Evolutionary conservation across 2,113 vertebrate species (phyloP).

Genomic region (Otolemur garnettii): DNA sequence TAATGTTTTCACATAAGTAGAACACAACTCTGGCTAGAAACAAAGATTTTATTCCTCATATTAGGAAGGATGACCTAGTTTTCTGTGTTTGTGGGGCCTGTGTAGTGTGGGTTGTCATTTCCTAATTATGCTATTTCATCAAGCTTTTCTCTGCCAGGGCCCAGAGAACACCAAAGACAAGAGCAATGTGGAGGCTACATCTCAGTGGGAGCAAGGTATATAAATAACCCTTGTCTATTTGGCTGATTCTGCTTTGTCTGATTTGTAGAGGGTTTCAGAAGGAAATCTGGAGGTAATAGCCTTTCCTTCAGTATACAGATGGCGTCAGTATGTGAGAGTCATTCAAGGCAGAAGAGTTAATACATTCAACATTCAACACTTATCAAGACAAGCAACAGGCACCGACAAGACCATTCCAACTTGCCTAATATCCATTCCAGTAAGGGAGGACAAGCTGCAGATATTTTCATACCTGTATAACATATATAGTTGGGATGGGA

Average conservation of each 20-base stretch:
- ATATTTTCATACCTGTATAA: neutral
- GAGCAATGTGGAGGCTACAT: neutral
- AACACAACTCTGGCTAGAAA: constrained; percentile 79
- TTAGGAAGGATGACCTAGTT: constrained; percentile 81
- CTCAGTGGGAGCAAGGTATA: neutral
- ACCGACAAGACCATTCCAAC: neutral
- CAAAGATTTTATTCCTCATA: constrained; percentile 52
- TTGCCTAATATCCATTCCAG: neutral
- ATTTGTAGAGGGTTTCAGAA: neutral
- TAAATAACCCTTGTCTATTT: neutral
- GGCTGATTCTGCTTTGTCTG: neutral
- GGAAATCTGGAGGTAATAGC: neutral
- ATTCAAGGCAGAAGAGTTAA: neutral
- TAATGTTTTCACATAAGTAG: constrained; percentile 20
- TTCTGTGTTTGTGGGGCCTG: constrained; percentile 58
- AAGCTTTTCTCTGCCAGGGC: neutral
- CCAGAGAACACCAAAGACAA: neutral
- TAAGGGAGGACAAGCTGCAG: neutral
- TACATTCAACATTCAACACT: neutral
- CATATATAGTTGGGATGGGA: neutral
- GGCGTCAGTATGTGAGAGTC: neutral
- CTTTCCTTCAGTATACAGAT: neutral
- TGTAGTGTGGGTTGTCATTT: constrained; percentile 44
- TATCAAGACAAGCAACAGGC: neutral
- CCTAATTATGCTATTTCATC: constrained; percentile 66